Base-by-base conservation (phyloP, 2,888 invertebrate genomes). In the Glaucopsyche alexis region DNA sequence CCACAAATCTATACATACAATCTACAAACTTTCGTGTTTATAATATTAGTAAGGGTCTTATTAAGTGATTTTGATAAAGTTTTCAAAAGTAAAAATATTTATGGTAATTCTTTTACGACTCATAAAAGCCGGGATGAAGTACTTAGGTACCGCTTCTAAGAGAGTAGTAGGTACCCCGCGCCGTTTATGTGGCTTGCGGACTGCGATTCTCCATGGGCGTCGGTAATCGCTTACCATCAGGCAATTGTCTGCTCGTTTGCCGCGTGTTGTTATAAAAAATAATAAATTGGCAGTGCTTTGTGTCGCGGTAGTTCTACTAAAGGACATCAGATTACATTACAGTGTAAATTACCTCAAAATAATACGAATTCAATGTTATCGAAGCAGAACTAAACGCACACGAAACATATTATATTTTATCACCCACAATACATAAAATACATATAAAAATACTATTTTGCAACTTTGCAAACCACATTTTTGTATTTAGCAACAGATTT, bases 281-380 rank as follows among this genome's bases (percentile, higher is more conserved):
- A 60, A 13, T 7, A 29, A 60, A 60, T 13, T 60, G 14, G 7
- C 13, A 60, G 29, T 60, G 60, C 29, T 60, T 60, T 60, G 60
- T 60, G 29, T 60, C 5, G 42, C 42, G n/a, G 65, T 42, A 47
- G 19, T 69, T 47, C 14, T 5, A 49, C 64, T 38, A 49, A 8
- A 69, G 47, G 69, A 69, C 69, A 49, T 69, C 49, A 47, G 69
- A 69, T 69, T 16, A 47, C 67, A 69, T 69, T 16, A 47, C 67
- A 19, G 16, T 19, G 66, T 47, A n/a, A 69, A 69, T 69, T 69
- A 49, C 14, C 49, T 45, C 42, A 16, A 49, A 69, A 69, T 69
- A 69, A 47, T 45, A 67, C 45, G 67, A 67, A 19, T 69, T 69
- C 69, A 69, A 19, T 13, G 16, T 69, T 69, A 69, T 69, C 69